Evolutionary conservation across 1,140 invertebrate species (phyloP).

Genomic region (Hylaeus volcanicus): DNA sequence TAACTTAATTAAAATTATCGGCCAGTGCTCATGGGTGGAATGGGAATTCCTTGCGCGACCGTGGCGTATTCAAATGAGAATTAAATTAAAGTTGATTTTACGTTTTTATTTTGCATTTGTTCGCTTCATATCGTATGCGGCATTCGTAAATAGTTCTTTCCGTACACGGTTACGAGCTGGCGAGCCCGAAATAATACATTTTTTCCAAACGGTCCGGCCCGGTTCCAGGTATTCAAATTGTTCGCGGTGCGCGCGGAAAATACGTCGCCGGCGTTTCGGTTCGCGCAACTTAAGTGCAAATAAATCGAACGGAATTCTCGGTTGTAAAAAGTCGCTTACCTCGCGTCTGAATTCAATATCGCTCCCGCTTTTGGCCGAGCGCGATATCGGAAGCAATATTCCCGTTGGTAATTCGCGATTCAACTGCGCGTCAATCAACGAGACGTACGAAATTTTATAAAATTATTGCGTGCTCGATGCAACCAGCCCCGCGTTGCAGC

Average conservation of each 20-base stretch:
- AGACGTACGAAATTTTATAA: background rate
- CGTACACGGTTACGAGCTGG: no score
- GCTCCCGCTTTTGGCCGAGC: no score
- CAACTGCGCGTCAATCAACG: background rate
- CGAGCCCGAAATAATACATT: background rate
- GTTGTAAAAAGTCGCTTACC: background rate
- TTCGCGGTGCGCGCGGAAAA: background rate
- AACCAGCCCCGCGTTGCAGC: no score
- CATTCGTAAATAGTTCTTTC: background rate
- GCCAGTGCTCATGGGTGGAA: background rate
- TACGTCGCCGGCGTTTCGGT: background rate
- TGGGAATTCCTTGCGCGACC: constrained; percentile 4
- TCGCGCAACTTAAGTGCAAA: background rate
- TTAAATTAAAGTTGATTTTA: constrained; percentile 6
- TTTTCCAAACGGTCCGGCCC: background rate
- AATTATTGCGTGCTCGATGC: background rate
- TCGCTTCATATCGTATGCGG: background rate
- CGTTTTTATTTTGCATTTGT: constrained; percentile 23
- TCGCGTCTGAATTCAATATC: no score
- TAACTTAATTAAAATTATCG: constrained; percentile 33
- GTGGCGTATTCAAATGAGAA: constrained; percentile 10
- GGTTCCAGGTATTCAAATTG: constrained; percentile 5
- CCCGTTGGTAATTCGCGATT: background rate
- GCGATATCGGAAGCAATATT: background rate
- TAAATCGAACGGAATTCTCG: background rate